phyloP scores from a whole-genome alignment of 2,888 invertebrate species.

The Metalampra italica region DNA sequence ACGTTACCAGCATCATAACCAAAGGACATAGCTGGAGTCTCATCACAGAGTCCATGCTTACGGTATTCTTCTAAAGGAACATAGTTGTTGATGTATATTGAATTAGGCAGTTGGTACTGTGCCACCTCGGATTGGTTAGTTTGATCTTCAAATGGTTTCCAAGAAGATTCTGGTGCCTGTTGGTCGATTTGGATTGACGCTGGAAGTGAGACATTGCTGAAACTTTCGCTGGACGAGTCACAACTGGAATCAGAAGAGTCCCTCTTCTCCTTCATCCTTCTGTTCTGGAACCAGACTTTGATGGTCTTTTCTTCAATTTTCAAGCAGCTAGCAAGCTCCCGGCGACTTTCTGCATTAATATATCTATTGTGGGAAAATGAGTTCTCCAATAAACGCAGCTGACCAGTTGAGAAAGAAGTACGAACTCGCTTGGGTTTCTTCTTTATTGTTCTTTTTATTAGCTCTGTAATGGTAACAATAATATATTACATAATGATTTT shows the following conservation, averaged over 20 bases:
- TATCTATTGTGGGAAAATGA: constrained; percentile 74
- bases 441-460: constrained; percentile 39
- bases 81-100: background rate
- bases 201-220: background rate
- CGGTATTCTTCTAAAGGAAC: background rate
- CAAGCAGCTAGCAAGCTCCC: constrained; percentile 80
- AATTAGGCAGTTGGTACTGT: constrained; percentile 1
- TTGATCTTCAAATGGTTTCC: too few species aligned
- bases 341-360: constrained; percentile 81
- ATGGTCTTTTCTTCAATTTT: constrained; percentile 84
- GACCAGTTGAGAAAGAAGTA: constrained; percentile 86
- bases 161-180: too few species aligned
- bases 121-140: constrained; percentile 5
- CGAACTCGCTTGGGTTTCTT: constrained; percentile 80
- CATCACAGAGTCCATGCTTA: background rate
- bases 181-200: too few species aligned
- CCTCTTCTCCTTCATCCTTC: constrained; percentile 86
- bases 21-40: background rate
- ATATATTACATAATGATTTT: background rate
- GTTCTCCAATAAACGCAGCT: constrained; percentile 82
- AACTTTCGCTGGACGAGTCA: constrained; percentile 36
- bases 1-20: background rate
- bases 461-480: constrained; percentile 25
- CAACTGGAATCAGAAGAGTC: constrained; percentile 48
- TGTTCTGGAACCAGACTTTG: constrained; percentile 92